phyloP scores from a whole-genome alignment of 2,113 vertebrate genomes.

The Rhea pennata region DNA sequence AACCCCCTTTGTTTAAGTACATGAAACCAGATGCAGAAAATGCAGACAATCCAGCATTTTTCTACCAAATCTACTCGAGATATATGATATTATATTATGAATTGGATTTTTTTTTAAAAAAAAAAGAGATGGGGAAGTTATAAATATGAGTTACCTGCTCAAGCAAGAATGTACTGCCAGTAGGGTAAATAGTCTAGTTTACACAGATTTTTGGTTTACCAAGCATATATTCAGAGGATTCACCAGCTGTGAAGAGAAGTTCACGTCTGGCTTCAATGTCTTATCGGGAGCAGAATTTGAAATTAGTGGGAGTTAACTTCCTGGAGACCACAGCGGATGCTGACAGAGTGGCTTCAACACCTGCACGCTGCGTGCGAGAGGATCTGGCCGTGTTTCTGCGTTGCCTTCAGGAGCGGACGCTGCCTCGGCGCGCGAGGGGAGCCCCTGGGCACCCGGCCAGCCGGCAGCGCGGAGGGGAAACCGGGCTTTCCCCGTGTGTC shows the following conservation, averaged over 20 bases:
- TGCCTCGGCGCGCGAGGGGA: not conserved
- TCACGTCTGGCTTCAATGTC: not conserved
- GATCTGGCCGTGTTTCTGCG: not conserved
- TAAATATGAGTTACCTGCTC: not conserved
- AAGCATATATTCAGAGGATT: not conserved
- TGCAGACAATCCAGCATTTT: not conserved
- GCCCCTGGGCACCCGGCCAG: not conserved
- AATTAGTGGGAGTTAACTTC: not conserved
- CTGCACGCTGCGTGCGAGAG: not conserved
- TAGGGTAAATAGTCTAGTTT: not conserved
- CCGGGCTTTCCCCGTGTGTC: not conserved
- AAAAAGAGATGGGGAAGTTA: not conserved
- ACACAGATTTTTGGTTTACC: not conserved
- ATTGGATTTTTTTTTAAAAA: not conserved
- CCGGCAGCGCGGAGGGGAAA: not conserved
- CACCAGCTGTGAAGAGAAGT: not conserved
- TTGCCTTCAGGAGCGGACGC: not conserved
- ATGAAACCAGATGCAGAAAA: not conserved
- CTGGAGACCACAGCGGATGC: not conserved
- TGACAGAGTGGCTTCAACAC: not conserved
- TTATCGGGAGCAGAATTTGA: not conserved
- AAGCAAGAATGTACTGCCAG: not conserved
- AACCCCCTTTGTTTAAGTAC: not conserved
- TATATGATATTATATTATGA: not conserved
- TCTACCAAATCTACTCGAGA: not conserved